phyloP scores from a whole-genome alignment of 2,888 invertebrate species.

The Aspidiotus destructor region DNA sequence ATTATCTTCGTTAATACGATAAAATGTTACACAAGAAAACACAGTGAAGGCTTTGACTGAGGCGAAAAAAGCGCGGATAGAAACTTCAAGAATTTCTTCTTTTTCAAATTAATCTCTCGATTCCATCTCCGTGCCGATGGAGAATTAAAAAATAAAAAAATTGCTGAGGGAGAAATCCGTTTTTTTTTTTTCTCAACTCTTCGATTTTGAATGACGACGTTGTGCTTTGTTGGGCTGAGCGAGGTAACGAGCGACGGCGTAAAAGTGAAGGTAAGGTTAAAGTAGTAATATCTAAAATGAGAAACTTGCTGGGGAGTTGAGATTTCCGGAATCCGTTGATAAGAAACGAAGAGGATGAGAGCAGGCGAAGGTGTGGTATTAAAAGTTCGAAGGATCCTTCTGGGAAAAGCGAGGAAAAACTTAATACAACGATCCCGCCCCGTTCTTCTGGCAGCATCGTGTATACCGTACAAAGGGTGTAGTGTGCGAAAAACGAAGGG shows the following conservation, averaged over 20 bases:
- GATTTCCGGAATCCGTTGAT: conserved; percentile 32
- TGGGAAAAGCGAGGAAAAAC: conserved; percentile 23
- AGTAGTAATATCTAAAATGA: conserved; percentile 30
- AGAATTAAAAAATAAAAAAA: too few species aligned
- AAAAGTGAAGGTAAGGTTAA: conserved; percentile 18
- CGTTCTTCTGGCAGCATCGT: conserved; percentile 3
- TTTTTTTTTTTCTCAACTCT: too few species aligned
- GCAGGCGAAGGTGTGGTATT: conserved; percentile 26
- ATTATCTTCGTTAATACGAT: too few species aligned
- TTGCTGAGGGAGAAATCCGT: too few species aligned
- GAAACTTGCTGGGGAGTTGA: conserved; percentile 30
- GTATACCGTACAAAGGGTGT: too few species aligned
- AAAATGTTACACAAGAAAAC: too few species aligned
- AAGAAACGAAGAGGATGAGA: conserved; percentile 26
- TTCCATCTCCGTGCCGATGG: too few species aligned
- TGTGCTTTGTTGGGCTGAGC: conserved; percentile 12
- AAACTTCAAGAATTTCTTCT: too few species aligned
- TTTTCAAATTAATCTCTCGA: too few species aligned
- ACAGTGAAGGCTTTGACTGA: too few species aligned
- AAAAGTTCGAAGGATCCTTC: conserved; percentile 25
- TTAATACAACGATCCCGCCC: conserved; percentile 31
- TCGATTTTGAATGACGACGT: too few species aligned
- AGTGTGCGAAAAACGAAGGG: not conserved
- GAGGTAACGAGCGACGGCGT: conserved; percentile 13
- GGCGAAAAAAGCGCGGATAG: too few species aligned